Evolutionary conservation across 2,797 vertebrate species (phyloP).

Genomic region (Amphiprion clarkii): DNA sequence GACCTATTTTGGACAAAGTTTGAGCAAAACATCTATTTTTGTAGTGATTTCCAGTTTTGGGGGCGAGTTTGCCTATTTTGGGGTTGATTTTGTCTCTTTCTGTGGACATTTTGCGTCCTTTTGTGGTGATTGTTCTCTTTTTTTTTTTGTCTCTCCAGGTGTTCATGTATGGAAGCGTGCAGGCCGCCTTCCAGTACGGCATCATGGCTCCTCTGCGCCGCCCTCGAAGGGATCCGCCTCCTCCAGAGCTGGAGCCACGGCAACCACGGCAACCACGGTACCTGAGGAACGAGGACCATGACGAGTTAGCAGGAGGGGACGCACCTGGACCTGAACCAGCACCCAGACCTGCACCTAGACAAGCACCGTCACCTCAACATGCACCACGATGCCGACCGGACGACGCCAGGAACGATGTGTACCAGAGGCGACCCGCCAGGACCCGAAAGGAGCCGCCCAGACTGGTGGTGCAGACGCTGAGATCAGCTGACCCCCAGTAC

Average conservation of each 20-base stretch:
- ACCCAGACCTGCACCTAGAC: not conserved
- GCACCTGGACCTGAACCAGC: not conserved
- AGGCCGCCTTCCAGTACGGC: constrained; percentile 78
- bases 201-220: constrained; percentile 69
- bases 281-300: not conserved
- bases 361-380: not conserved
- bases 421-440: constrained; percentile 33
- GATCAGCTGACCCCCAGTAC: constrained; percentile 17
- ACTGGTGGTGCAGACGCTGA: constrained; percentile 70
- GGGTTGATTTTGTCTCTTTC: no score
- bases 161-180: constrained; percentile 73
- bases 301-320: constrained; percentile 55
- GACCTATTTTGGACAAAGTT: no score
- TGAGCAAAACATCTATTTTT: no score
- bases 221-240: constrained; percentile 61
- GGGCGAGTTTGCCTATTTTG: no score
- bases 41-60: no score
- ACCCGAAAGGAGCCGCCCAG: not conserved
- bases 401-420: constrained; percentile 28
- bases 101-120: no score
- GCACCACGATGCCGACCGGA: not conserved
- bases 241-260: constrained; percentile 44
- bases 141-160: no score
- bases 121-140: no score
- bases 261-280: constrained; percentile 21